A percentile compares a stretch with the other conserved stretches of the same genome.
Evolutionary conservation across 2,113 vertebrate species (phyloP).

Genomic region (Ginglymostoma cirratum): DNA sequence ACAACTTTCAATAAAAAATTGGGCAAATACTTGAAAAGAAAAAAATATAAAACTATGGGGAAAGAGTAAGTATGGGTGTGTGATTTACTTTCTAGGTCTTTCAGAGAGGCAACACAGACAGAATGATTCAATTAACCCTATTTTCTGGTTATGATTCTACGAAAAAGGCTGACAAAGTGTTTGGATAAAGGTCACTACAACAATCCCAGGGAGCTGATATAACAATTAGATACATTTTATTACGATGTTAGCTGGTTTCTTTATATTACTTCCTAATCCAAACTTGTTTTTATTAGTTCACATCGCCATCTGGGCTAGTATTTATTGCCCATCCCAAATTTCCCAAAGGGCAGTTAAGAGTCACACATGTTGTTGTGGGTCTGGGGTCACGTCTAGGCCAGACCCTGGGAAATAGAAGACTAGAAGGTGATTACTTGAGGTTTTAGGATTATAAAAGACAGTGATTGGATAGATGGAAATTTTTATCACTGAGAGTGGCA

Average conservation of each 20-base stretch:
- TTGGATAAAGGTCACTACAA: background rate
- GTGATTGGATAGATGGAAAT: background rate
- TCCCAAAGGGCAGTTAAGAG: no score
- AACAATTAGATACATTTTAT: background rate
- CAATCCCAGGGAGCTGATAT: background rate
- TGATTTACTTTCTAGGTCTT: background rate
- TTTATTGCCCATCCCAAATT: no score
- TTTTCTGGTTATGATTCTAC: background rate
- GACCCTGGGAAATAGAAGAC: background rate
- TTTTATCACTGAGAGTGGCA: background rate
- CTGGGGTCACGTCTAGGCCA: no score
- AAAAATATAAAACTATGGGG: background rate
- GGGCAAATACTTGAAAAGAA: background rate
- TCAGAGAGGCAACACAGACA: background rate
- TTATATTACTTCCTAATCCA: background rate
- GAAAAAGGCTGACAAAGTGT: background rate
- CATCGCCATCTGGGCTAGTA: no score
- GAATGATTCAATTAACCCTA: background rate
- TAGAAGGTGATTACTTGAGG: background rate
- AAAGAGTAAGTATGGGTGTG: background rate
- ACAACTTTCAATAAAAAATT: background rate
- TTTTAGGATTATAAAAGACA: background rate
- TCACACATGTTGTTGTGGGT: no score
- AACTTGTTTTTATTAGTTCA: background rate
- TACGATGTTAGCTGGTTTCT: background rate